A percentile compares a stretch with the other conserved stretches of the same genome.
phyloP scores from a whole-genome alignment of 2,888 invertebrate species.

The Troides aeacus region DNA sequence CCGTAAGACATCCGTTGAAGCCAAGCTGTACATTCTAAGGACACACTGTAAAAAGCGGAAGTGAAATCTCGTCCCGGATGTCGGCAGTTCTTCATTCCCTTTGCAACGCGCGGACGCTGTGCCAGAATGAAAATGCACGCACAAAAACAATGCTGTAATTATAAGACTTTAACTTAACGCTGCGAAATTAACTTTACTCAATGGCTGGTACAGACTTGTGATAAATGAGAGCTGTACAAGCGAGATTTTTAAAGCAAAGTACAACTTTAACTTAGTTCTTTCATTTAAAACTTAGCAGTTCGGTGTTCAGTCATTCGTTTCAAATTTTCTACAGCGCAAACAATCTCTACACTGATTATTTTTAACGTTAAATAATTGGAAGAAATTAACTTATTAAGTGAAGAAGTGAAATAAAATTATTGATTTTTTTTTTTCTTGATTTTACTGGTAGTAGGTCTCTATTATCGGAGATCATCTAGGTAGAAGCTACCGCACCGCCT shows the following conservation, averaged over 20 bases:
- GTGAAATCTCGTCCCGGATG: conserved; percentile 4
- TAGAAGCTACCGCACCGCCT: too few species aligned
- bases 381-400: too few species aligned
- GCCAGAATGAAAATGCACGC: conserved; percentile 2
- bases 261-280: not conserved
- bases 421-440: too few species aligned
- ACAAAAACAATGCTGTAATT: conserved; percentile 2
- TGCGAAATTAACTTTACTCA: not conserved
- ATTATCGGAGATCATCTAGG: too few species aligned
- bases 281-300: not conserved
- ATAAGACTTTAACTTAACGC: not conserved
- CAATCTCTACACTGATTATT: not conserved
- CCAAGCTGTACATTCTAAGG: not conserved
- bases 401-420: too few species aligned
- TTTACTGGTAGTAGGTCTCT: too few species aligned
- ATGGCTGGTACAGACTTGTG: conserved; percentile 1
- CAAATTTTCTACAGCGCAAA: not conserved
- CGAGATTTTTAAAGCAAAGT: not conserved
- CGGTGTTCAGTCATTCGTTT: conserved; percentile 1
- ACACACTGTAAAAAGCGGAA: not conserved
- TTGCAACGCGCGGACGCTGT: not conserved
- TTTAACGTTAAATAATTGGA: too few species aligned
- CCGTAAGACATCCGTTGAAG: not conserved
- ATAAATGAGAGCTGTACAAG: conserved; percentile 1
- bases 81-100: not conserved